Conservation (phyloP, 1,140 invertebrate genomes). For the Apis mellifera region DNA sequence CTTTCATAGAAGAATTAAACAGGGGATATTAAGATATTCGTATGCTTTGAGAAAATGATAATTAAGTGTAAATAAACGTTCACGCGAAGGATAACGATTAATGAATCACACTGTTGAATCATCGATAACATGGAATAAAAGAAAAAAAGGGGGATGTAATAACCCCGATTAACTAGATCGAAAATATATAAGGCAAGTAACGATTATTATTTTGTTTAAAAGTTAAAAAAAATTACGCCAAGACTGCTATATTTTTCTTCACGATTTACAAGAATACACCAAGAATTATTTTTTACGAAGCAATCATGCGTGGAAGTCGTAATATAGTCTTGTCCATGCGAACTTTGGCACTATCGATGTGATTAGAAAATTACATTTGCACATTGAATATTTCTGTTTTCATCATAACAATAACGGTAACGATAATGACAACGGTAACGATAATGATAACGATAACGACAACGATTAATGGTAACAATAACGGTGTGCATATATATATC, state of each 20-base stretch:
- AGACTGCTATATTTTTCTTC: background rate
- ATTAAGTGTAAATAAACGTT: background rate
- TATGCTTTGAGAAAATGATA: background rate
- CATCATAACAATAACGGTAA: background rate
- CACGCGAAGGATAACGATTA: background rate
- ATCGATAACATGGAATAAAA: background rate
- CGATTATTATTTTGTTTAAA: background rate
- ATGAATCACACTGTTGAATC: background rate
- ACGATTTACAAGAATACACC: too few species aligned
- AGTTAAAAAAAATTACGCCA: too few species aligned
- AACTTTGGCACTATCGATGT: background rate
- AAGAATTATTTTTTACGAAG: background rate
- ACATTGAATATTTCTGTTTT: background rate
- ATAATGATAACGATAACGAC: background rate
- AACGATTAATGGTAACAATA: background rate
- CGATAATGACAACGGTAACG: background rate
- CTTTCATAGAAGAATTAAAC: constrained; percentile 22
- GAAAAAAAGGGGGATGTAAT: background rate
- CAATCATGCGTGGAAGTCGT: background rate
- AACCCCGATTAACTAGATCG: background rate
- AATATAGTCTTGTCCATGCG: background rate
- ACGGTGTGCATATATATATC: background rate
- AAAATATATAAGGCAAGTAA: background rate
- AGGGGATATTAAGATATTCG: background rate
- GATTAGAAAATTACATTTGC: background rate